Percentiles rank a stretch among this genome's conserved stretches.
These are phyloP conservation scores for Meloe dianella DNA, from an alignment of 2,888 invertebrate species.

Conservation along the genomic window DNA sequence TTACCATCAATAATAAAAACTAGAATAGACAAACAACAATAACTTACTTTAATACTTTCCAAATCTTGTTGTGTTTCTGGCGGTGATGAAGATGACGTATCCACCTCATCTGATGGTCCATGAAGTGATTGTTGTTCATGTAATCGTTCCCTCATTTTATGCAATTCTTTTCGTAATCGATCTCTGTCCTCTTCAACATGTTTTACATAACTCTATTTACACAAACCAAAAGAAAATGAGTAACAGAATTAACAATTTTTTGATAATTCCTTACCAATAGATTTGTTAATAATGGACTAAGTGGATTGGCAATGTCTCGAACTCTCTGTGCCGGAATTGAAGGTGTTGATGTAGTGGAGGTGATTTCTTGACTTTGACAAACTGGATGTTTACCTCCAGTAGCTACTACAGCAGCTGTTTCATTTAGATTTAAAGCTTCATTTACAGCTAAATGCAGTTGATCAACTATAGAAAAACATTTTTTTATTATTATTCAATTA, in stretches of 20 bases:
- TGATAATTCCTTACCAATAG: conserved; percentile 66
- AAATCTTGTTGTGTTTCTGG: conserved; percentile 44
- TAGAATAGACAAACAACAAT: neutral
- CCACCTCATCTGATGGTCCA: conserved; percentile 41
- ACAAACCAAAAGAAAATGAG: conserved; percentile 24
- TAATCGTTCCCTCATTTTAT: conserved; percentile 73
- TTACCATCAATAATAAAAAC: neutral
- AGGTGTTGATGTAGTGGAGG: conserved; percentile 60
- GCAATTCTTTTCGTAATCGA: conserved; percentile 73
- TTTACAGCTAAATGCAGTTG: conserved; percentile 65
- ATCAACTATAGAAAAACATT: conserved; percentile 56
- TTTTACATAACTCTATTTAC: conserved; percentile 71
- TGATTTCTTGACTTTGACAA: conserved; percentile 58
- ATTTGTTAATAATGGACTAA: conserved; percentile 72
- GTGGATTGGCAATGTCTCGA: conserved; percentile 68
- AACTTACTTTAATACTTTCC: conserved; percentile 47
- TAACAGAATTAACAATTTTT: neutral
- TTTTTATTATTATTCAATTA: neutral
- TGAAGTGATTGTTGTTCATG: conserved; percentile 64
- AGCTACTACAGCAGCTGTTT: conserved; percentile 63
- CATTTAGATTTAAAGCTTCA: conserved; percentile 64
- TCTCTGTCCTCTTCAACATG: conserved; percentile 79
- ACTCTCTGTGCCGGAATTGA: conserved; percentile 67
- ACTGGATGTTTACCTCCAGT: conserved; percentile 58
- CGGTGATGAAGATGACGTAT: conserved; percentile 24